A percentile compares a stretch with the other conserved stretches of the same genome.
phyloP scores from a whole-genome alignment of 2,113 vertebrate species.

The Epinephelus cyanopodus region DNA sequence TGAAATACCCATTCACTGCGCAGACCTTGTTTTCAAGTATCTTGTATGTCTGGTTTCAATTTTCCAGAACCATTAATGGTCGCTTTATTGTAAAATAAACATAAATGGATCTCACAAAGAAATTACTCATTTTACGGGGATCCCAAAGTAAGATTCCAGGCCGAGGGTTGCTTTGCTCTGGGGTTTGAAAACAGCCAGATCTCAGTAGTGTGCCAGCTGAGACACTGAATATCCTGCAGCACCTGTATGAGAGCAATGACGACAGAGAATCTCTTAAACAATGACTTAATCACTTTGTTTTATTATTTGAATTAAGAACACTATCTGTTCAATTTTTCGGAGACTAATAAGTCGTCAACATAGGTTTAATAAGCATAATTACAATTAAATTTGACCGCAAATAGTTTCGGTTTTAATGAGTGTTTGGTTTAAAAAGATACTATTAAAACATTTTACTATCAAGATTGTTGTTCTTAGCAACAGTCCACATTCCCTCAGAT shows the following conservation, averaged over 20 bases:
- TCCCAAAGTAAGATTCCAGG: slow-evolving; percentile 25
- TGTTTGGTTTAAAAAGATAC: slow-evolving; percentile 5
- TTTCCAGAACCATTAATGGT: slow-evolving; percentile 47
- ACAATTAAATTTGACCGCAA: not conserved
- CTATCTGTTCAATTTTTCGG: not conserved
- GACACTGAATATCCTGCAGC: slow-evolving; percentile 14
- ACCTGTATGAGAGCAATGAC: not conserved
- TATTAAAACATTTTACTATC: slow-evolving; percentile 26
- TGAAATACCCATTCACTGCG: slow-evolving; percentile 42
- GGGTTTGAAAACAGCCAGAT: not conserved
- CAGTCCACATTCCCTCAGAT: not conserved
- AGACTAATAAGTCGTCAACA: not conserved
- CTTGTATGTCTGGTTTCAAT: slow-evolving; percentile 50
- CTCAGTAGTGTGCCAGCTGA: not conserved
- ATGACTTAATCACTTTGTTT: not conserved
- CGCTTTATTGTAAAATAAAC: slow-evolving; percentile 21
- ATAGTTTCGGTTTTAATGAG: not conserved
- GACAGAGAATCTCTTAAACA: not conserved
- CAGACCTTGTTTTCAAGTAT: slow-evolving; percentile 48
- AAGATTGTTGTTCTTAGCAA: slow-evolving; percentile 17
- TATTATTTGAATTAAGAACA: not conserved
- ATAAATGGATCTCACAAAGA: slow-evolving; percentile 15
- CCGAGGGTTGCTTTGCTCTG: not conserved
- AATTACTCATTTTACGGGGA: slow-evolving; percentile 16
- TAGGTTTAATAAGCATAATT: too few relatives aligned